Percentiles rank a stretch among this genome's conserved stretches.
phyloP scores from a whole-genome alignment of 2,113 vertebrate species.

The Syngnathus floridae region DNA sequence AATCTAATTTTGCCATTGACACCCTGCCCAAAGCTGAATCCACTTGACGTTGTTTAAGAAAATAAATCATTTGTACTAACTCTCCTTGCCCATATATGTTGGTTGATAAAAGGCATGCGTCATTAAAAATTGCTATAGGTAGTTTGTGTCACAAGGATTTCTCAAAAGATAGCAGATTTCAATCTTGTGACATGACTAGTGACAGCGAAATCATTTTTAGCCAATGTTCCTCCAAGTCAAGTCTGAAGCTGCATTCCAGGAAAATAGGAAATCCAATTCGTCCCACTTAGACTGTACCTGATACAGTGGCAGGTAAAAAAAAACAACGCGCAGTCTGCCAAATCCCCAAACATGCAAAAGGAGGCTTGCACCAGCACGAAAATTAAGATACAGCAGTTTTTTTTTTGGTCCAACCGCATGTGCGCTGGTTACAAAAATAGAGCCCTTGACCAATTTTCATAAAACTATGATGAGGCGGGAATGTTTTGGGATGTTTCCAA shows the following conservation, averaged over 20 bases:
- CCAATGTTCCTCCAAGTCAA: slow-evolving; percentile 18
- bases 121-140: too few relatives aligned
- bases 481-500: neutral
- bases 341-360: too few relatives aligned
- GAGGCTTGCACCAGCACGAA: too few relatives aligned
- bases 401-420: too few relatives aligned
- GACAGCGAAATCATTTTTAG: slow-evolving; percentile 48
- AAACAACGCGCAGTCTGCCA: too few relatives aligned
- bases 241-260: slow-evolving; percentile 1
- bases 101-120: slow-evolving; percentile 8
- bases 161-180: slow-evolving; percentile 26
- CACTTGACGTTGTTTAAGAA: slow-evolving; percentile 18
- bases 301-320: too few relatives aligned
- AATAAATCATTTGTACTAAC: slow-evolving; percentile 7
- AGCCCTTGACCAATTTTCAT: neutral
- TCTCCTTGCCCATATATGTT: slow-evolving; percentile 23
- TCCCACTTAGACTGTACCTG: too few relatives aligned
- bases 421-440: neutral
- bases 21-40: slow-evolving; percentile 39
- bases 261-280: too few relatives aligned
- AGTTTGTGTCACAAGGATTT: neutral
- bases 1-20: slow-evolving; percentile 51
- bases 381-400: too few relatives aligned
- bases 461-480: neutral
- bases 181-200: slow-evolving; percentile 42